Base-by-base conservation (phyloP, 2,113 vertebrate species). In the Montifringilla adamsi region DNA sequence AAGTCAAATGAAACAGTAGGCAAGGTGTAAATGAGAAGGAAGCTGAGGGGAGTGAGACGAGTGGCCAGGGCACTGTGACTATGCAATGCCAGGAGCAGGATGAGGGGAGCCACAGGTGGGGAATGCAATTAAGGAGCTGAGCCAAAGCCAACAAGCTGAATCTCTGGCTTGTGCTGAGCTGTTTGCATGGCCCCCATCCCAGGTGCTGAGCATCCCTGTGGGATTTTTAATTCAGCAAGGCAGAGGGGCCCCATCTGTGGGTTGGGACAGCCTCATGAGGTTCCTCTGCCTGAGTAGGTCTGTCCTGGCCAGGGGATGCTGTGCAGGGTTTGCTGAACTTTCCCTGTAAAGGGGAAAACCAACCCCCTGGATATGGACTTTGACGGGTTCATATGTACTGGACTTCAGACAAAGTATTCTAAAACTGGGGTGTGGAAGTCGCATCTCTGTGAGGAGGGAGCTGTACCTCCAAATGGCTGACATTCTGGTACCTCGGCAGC, bases 401-500 rank as follows among this genome's bases (percentile, higher is more conserved):
- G n/a, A 49, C 33, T 68, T 74, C 39, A 72, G 52, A 53, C 33
- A 67, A 77, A 63, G 4, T 50, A 24, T 55, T 39, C 26, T 37
- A 10, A 77, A 63, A 37, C 2, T 13, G 60, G 35, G 18, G 15
- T 2, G 1, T 21, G 13, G 22, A 31, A 35, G 41, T 30, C 0
- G 0, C 19, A 33, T 59, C 44, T 35, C 1, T 53, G 49, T 27
- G 74, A 79, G 64, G 17, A 79, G n/a, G 62, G 19, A 59, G 31
- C 47, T 46, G 44, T 52, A 72, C 26, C 44, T 67, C 37, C 60
- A 96, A 91, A 89, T 90, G 89, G 62, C 69, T 82, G 93, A 84
- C 0, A 0, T 43, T 58, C 12, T 0, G 0, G 39, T 44, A 59
- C 27, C 33, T 81, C 4, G 0, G 64, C 73, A 80, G 69, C 28